Evolutionary conservation across 2,888 invertebrate genomes (phyloP).

Genomic region (Hololepta plana): DNA sequence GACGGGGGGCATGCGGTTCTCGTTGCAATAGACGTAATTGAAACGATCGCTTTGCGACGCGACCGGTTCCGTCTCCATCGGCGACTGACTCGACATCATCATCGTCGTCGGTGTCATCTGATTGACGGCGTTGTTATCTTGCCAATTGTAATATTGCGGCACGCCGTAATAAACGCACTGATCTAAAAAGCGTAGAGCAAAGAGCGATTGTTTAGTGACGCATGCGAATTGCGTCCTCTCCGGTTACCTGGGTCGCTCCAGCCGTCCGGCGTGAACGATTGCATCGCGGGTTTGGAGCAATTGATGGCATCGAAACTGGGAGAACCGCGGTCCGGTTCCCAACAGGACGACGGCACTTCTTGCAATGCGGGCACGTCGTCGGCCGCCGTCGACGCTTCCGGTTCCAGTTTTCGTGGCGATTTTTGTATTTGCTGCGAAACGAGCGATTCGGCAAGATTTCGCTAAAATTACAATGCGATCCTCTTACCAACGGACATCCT

Average conservation of each 20-base stretch:
- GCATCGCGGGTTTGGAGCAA: background rate
- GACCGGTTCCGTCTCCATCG: too few species aligned
- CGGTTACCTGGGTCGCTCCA: background rate
- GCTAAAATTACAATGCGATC: conserved; percentile 2
- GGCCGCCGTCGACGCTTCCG: too few species aligned
- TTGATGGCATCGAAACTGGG: background rate
- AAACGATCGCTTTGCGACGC: too few species aligned
- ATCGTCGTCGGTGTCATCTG: too few species aligned
- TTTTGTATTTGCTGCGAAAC: background rate
- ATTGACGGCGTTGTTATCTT: too few species aligned
- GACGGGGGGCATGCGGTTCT: too few species aligned
- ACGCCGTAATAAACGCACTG: too few species aligned
- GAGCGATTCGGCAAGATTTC: conserved; percentile 3
- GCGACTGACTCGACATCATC: too few species aligned
- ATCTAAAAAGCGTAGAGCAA: too few species aligned
- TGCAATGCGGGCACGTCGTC: background rate
- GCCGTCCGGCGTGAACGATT: conserved; percentile 1
- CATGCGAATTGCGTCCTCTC: background rate
- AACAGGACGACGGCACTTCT: conserved; percentile 1
- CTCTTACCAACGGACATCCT: conserved; percentile 15
- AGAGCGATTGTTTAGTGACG: background rate
- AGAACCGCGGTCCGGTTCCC: background rate
- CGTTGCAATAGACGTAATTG: too few species aligned
- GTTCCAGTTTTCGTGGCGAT: background rate
- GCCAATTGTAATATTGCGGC: too few species aligned